These are phyloP conservation scores for Sardinella longiceps DNA, from an alignment of 2,797 vertebrate species.

Conservation along the genomic window DNA sequence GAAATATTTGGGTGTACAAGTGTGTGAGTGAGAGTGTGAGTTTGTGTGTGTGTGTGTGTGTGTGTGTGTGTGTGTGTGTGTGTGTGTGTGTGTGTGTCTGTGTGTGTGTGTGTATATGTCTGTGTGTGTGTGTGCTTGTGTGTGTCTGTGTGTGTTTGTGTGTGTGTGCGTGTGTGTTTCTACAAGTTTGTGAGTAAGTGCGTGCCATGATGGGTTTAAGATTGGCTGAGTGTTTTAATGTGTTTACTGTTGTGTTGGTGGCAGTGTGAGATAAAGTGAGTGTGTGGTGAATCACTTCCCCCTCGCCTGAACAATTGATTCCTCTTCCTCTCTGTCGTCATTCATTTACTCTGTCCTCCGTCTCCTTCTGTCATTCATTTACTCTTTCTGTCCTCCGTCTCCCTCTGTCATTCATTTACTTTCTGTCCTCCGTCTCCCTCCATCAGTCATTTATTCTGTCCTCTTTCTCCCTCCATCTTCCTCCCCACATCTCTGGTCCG, in stretches of 20 bases:
- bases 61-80: neutral
- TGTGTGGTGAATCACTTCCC: neutral
- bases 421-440: too few relatives aligned
- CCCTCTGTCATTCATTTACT: neutral
- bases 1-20: neutral
- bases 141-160: neutral
- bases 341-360: neutral
- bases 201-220: neutral
- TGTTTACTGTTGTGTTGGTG: neutral
- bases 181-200: neutral
- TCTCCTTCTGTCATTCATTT: neutral
- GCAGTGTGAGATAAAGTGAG: neutral
- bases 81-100: neutral
- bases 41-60: neutral
- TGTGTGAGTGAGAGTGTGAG: neutral
- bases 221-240: neutral
- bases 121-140: neutral
- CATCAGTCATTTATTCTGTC: too few relatives aligned
- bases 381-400: too few relatives aligned
- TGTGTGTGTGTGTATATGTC: slow-evolving; percentile 60
- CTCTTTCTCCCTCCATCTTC: neutral
- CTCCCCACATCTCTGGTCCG: too few relatives aligned
- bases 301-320: neutral
- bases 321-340: neutral
- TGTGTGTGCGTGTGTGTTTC: neutral